These are phyloP conservation scores for Tiliqua scincoides DNA, from an alignment of 2,113 vertebrate genomes.

Conservation along the genomic window DNA sequence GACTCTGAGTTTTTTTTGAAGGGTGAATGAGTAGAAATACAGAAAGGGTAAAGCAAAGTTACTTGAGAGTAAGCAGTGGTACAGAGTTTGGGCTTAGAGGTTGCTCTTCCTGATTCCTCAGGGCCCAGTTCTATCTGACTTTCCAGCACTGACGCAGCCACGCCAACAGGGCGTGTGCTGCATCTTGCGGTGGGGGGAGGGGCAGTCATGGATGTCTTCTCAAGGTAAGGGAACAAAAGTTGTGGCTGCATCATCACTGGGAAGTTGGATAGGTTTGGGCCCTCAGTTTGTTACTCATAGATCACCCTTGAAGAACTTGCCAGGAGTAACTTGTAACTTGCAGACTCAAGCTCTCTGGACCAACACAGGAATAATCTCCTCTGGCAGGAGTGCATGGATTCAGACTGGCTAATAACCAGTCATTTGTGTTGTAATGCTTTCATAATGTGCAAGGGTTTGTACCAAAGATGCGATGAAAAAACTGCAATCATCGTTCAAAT, in stretches of 20 bases:
- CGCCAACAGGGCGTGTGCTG: too few relatives aligned
- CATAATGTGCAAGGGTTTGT: not conserved
- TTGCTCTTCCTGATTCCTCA: too few relatives aligned
- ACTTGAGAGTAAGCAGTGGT: not conserved
- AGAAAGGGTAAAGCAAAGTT: not conserved
- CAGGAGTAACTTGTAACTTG: not conserved
- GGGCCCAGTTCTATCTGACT: too few relatives aligned
- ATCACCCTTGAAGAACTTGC: not conserved
- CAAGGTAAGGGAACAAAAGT: too few relatives aligned
- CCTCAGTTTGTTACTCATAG: not conserved
- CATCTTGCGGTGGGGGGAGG: too few relatives aligned
- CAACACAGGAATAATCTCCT: not conserved
- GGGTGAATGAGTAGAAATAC: not conserved
- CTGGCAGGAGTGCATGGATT: not conserved
- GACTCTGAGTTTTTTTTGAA: not conserved
- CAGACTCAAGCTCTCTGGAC: not conserved
- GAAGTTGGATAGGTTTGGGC: not conserved
- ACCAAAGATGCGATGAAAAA: not conserved
- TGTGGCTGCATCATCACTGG: too few relatives aligned
- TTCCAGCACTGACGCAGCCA: too few relatives aligned
- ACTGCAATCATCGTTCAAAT: not conserved
- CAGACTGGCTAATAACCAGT: not conserved
- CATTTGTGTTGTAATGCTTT: not conserved
- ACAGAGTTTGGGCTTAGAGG: not conserved
- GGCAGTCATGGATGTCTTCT: too few relatives aligned